phyloP scores from a whole-genome alignment of 2,113 vertebrate species.

The Bettongia penicillata region DNA sequence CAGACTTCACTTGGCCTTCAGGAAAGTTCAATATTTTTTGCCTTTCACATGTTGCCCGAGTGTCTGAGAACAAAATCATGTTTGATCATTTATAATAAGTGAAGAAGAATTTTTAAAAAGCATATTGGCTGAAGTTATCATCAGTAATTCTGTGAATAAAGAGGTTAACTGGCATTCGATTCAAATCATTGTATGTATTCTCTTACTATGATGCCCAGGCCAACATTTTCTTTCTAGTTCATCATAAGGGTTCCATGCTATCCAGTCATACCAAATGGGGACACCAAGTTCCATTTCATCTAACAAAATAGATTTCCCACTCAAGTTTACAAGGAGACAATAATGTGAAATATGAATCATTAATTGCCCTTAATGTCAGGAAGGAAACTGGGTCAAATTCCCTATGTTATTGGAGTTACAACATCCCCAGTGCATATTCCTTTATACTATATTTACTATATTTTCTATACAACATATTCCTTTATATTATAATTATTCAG shows the following conservation, averaged over 20 bases:
- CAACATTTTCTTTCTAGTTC: background rate
- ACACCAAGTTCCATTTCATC: background rate
- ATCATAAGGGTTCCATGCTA: background rate
- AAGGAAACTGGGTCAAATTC: background rate
- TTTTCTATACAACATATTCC: no score
- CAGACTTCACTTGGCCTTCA: background rate
- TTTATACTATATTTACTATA: background rate
- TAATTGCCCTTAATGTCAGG: background rate
- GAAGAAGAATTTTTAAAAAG: constrained; percentile 11
- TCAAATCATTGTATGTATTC: background rate
- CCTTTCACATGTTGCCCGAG: background rate
- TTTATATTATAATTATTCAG: background rate
- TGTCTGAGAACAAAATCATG: background rate
- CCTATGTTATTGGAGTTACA: background rate
- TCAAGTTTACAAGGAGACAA: background rate
- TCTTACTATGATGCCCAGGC: background rate
- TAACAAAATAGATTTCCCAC: background rate
- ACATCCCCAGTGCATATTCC: background rate
- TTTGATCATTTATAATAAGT: background rate
- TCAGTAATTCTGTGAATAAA: background rate
- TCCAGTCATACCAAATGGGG: background rate
- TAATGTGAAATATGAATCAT: background rate
- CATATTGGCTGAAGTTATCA: background rate
- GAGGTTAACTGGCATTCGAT: background rate
- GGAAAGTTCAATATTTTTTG: background rate